Conservation (phyloP, 1,140 invertebrate species). For the Orchestia grillus region DNA sequence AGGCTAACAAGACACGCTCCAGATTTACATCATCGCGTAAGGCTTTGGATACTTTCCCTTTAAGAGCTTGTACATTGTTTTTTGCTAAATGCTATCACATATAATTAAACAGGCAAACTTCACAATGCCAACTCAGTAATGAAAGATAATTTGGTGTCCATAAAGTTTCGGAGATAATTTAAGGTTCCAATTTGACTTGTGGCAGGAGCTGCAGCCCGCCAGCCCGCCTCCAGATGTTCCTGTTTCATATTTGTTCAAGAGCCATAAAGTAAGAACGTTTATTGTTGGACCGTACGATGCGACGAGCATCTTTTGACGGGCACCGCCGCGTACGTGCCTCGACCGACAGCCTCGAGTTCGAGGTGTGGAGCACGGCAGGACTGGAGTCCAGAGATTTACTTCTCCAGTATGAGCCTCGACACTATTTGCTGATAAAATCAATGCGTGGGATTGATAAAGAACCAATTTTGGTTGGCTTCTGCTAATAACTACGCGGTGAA, state of each 20-base stretch:
- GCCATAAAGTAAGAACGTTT: background rate
- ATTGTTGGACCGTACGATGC: background rate
- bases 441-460: background rate
- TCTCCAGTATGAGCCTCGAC: background rate
- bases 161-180: background rate
- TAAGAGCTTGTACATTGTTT: background rate
- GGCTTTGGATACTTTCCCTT: background rate
- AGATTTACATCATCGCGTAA: background rate
- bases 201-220: background rate
- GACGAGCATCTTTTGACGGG: background rate
- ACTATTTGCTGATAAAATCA: background rate
- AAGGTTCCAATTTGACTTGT: background rate
- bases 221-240: background rate
- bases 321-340: background rate
- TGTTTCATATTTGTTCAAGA: slow-evolving; percentile 3
- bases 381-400: background rate
- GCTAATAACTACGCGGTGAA: background rate
- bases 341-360: background rate
- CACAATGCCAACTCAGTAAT: background rate
- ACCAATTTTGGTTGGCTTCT: background rate
- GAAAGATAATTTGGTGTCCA: background rate
- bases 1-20: background rate
- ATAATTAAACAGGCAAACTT: background rate
- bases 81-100: background rate
- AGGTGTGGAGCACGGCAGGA: background rate